Evolutionary conservation across 2,113 vertebrate genomes (phyloP).

Genomic region (Oncorhynchus gorbuscha): DNA sequence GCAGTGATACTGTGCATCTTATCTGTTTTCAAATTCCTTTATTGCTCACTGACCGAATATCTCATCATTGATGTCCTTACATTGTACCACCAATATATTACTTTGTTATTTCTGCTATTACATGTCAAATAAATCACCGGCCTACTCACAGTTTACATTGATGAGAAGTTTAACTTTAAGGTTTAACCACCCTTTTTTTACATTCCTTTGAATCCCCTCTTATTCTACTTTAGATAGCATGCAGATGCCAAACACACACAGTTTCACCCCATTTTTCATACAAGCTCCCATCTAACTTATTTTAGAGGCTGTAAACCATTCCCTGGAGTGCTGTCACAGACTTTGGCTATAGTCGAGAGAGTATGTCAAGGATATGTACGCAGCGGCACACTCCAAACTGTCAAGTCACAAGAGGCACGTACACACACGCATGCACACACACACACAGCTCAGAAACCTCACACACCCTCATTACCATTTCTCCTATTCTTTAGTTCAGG

Average conservation of each 20-base stretch:
- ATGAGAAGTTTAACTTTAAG: too few species aligned
- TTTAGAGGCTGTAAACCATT: slow-evolving; percentile 45
- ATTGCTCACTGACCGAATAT: too few species aligned
- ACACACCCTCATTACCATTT: slow-evolving; percentile 52
- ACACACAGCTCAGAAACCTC: not conserved
- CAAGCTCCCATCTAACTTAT: not conserved
- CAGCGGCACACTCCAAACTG: slow-evolving; percentile 30
- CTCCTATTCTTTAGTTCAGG: slow-evolving; percentile 28
- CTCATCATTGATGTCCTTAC: too few species aligned
- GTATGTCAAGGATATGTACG: slow-evolving; percentile 45
- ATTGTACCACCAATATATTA: not conserved
- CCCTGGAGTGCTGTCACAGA: slow-evolving; percentile 58
- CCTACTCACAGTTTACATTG: not conserved
- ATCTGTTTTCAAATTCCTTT: too few species aligned
- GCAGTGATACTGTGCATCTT: not conserved
- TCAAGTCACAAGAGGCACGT: slow-evolving; percentile 16
- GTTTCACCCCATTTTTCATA: not conserved
- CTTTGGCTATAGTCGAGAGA: slow-evolving; percentile 24
- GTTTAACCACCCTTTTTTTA: not conserved
- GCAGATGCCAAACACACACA: slow-evolving; percentile 17
- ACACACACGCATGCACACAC: too few species aligned
- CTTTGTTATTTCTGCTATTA: not conserved
- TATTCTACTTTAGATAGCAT: not conserved
- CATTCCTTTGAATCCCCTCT: not conserved
- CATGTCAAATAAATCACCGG: not conserved